Conservation (phyloP, 2,888 invertebrate species). For the Cistogaster globosa region DNA sequence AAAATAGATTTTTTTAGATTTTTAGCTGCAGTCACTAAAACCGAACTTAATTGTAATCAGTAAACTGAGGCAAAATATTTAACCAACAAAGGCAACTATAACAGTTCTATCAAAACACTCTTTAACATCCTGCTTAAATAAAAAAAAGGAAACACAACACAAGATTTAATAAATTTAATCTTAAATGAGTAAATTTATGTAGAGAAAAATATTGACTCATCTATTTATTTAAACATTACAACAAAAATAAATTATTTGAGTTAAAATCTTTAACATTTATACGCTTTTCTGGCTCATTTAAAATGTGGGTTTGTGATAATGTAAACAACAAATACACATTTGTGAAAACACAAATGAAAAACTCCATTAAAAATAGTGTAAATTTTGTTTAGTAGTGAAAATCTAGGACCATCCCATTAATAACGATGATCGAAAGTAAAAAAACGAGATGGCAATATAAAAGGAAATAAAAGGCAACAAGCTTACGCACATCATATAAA, state of each 20-base stretch:
- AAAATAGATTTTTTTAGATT: too few species aligned
- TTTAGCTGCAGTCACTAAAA: too few species aligned
- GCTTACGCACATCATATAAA: not conserved
- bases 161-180: constrained; percentile 13
- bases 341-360: constrained; percentile 23
- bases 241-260: constrained; percentile 52
- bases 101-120: not conserved
- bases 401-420: constrained; percentile 70
- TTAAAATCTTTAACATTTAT: constrained; percentile 54
- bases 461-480: constrained; percentile 76
- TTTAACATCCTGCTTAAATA: constrained; percentile 1
- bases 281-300: constrained; percentile 67
- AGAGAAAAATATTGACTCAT: constrained; percentile 51
- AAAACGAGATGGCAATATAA: constrained; percentile 80
- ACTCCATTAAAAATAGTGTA: constrained; percentile 67
- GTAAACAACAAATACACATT: not conserved
- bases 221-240: constrained; percentile 47
- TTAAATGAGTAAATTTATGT: not conserved
- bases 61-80: too few species aligned
- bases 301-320: constrained; percentile 62
- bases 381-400: constrained; percentile 59
- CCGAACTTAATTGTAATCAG: too few species aligned
- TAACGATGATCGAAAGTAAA: constrained; percentile 43
- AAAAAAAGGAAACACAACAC: too few species aligned
- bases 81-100: too few species aligned